Conservation (phyloP, 2,888 invertebrate genomes). For the Heliconius ismenius region DNA sequence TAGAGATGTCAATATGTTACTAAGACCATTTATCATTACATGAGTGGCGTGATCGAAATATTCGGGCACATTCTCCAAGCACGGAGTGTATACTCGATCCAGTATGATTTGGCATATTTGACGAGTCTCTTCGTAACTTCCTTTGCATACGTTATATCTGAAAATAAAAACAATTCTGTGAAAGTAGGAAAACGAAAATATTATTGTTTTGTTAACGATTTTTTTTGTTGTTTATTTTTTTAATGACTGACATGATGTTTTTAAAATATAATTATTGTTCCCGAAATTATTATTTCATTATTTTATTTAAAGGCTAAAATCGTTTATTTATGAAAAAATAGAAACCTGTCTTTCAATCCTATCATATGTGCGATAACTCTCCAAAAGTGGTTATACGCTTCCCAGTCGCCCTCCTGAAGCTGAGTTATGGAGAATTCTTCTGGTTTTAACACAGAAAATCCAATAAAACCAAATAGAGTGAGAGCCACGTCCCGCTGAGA, state of each 20-base stretch:
- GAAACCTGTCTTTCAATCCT: constrained; percentile 87
- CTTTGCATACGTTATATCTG: constrained; percentile 85
- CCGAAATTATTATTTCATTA: no score
- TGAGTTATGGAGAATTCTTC: constrained; percentile 83
- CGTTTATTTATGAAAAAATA: not conserved
- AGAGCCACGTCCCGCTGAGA: constrained; percentile 90
- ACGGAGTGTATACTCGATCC: constrained; percentile 80
- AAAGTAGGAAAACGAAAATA: no score
- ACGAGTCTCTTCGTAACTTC: constrained; percentile 81
- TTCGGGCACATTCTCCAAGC: constrained; percentile 73
- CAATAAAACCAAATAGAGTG: constrained; percentile 92
- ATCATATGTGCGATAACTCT: constrained; percentile 87
- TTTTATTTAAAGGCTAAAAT: no score
- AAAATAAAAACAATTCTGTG: constrained; percentile 1
- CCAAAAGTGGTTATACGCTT: constrained; percentile 89
- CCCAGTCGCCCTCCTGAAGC: constrained; percentile 81
- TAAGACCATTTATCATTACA: constrained; percentile 83
- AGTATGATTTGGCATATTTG: constrained; percentile 78
- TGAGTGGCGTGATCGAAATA: constrained; percentile 83
- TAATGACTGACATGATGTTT: no score
- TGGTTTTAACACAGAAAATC: constrained; percentile 83
- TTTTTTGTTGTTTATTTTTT: no score
- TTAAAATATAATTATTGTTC: no score
- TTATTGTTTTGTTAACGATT: no score
- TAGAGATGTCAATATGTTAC: constrained; percentile 82